A percentile compares a stretch with the other conserved stretches of the same genome.
phyloP scores from a whole-genome alignment of 2,888 invertebrate genomes.

The Chaitophorus viminalis region DNA sequence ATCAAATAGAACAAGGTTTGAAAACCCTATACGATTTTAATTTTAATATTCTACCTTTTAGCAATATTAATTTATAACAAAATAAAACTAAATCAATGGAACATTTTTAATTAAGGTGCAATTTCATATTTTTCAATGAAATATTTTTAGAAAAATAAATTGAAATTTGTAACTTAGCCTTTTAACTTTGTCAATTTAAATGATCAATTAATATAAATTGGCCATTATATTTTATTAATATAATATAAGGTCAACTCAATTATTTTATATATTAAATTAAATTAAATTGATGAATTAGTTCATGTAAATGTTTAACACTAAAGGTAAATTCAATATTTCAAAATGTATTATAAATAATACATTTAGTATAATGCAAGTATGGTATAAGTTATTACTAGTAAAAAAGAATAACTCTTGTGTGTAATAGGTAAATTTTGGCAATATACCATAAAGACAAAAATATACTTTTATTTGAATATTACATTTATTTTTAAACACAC shows the following conservation, averaged over 20 bases:
- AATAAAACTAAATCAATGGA: neutral
- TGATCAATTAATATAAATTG: neutral
- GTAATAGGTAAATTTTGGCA: constrained; percentile 42
- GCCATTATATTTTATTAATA: constrained; percentile 6
- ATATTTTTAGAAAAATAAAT: neutral
- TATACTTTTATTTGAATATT: constrained; percentile 46
- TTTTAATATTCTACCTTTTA: neutral
- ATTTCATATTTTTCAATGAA: neutral
- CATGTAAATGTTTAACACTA: neutral
- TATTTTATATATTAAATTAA: neutral
- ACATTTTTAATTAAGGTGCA: neutral
- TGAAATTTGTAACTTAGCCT: neutral
- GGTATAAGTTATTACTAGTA: neutral
- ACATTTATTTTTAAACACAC: constrained; percentile 39
- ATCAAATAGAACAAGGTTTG: neutral
- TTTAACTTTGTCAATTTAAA: neutral
- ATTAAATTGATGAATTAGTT: too few relatives aligned
- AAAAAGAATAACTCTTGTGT: neutral
- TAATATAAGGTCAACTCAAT: neutral
- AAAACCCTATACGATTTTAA: neutral
- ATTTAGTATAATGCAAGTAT: neutral
- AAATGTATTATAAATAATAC: neutral
- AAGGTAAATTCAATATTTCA: neutral
- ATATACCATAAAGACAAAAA: constrained; percentile 45
- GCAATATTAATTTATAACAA: neutral